Evolutionary conservation across 1,140 invertebrate genomes (phyloP).

Genomic region (Polypedilum vanderplanki): DNA sequence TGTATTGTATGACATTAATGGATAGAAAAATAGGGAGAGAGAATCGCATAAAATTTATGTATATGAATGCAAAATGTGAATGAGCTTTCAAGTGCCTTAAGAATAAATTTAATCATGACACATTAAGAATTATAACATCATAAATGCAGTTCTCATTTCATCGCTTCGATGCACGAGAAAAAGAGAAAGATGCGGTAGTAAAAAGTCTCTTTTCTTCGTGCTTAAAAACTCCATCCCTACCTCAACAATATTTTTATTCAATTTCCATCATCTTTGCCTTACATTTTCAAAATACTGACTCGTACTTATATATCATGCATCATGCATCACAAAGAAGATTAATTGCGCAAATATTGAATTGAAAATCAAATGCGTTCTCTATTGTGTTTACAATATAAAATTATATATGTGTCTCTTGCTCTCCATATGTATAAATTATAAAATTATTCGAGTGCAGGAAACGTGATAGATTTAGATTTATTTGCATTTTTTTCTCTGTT

Average conservation of each 20-base stretch:
- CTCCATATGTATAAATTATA: too few relatives aligned
- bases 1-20: too few relatives aligned
- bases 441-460: too few relatives aligned
- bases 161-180: too few relatives aligned
- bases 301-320: background rate
- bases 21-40: too few relatives aligned
- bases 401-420: too few relatives aligned
- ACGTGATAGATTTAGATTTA: background rate
- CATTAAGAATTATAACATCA: background rate
- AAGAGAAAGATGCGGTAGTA: too few relatives aligned
- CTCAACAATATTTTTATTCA: slow-evolving; percentile 1
- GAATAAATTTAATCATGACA: background rate
- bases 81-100: background rate
- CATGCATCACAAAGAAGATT: background rate
- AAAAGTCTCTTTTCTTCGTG: too few relatives aligned
- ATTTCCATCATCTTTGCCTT: background rate
- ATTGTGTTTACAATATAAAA: too few relatives aligned
- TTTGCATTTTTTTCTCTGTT: background rate
- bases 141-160: too few relatives aligned
- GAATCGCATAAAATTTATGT: background rate
- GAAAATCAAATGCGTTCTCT: background rate
- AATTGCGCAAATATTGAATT: slow-evolving; percentile 13
- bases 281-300: background rate
- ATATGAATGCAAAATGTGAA: background rate
- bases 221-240: background rate